Conservation (phyloP, 2,113 vertebrate species). For the Hystrix brachyura region DNA sequence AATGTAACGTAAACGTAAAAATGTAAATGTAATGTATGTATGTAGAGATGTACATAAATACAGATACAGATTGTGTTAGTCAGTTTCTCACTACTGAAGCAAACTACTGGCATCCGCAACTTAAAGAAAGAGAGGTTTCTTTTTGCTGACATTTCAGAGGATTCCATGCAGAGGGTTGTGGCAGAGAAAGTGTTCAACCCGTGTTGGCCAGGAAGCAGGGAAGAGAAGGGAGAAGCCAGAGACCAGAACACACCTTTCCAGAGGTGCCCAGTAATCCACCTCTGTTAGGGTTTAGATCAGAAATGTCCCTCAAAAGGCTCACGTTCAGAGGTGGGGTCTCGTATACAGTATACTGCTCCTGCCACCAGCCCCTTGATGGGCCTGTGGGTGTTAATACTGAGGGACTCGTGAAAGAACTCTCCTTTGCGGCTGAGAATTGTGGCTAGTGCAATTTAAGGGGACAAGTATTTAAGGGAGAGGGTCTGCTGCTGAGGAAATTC, state of each 20-base stretch:
- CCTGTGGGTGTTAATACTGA: not conserved
- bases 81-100: too few species aligned
- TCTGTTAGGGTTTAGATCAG: not conserved
- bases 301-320: not conserved
- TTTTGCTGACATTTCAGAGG: too few species aligned
- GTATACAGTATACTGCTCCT: not conserved
- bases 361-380: not conserved
- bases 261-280: rapidly evolving
- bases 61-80: too few species aligned
- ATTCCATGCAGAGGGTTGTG: not conserved
- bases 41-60: too few species aligned
- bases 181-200: not conserved
- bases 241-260: not conserved
- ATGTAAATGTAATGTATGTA: too few species aligned
- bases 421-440: not conserved
- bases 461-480: not conserved
- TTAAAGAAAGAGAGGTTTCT: too few species aligned
- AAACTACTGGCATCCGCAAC: too few species aligned
- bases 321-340: not conserved
- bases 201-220: not conserved
- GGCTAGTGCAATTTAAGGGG: not conserved
- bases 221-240: not conserved
- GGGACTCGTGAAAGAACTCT: not conserved
- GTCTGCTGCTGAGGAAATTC: not conserved
- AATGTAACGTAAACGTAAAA: too few species aligned